phyloP scores from a whole-genome alignment of 1,140 invertebrate genomes.

The Drosophila chauvacae region DNA sequence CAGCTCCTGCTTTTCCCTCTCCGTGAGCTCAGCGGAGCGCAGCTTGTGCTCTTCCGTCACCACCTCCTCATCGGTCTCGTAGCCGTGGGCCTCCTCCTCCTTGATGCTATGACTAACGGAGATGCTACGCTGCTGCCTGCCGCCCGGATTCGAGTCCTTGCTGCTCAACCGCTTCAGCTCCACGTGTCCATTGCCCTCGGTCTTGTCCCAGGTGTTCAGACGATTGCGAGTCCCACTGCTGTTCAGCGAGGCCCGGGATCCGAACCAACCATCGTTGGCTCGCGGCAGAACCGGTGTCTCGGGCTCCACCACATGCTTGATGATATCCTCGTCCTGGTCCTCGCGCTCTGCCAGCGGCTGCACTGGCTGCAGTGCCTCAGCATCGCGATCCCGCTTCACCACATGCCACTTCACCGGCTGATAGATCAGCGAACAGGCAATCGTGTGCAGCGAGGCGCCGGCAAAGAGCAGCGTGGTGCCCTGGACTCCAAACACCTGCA shows the following conservation, averaged over 20 bases:
- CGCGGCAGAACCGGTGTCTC: slow-evolving; percentile 88
- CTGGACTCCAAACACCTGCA: slow-evolving; percentile 85
- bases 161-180: slow-evolving; percentile 74
- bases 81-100: slow-evolving; percentile 56
- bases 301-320: slow-evolving; percentile 86
- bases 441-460: slow-evolving; percentile 86
- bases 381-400: slow-evolving; percentile 82
- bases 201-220: slow-evolving; percentile 66
- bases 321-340: slow-evolving; percentile 66
- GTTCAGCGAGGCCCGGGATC: slow-evolving; percentile 82
- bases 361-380: slow-evolving; percentile 53
- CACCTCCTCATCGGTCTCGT: slow-evolving; percentile 7
- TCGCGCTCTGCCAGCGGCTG: slow-evolving; percentile 42
- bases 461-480: slow-evolving; percentile 86
- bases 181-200: slow-evolving; percentile 44
- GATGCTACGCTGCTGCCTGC: slow-evolving; percentile 62
- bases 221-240: slow-evolving; percentile 68
- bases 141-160: slow-evolving; percentile 24
- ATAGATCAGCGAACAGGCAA: slow-evolving; percentile 86
- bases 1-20: slow-evolving; percentile 58
- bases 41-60: not conserved
- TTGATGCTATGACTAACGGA: slow-evolving; percentile 77
- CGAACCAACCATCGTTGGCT: slow-evolving; percentile 89
- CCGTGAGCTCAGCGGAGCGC: slow-evolving; percentile 22
- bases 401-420: slow-evolving; percentile 89